phyloP scores from a whole-genome alignment of 2,797 vertebrate species.

The Chanos chanos region DNA sequence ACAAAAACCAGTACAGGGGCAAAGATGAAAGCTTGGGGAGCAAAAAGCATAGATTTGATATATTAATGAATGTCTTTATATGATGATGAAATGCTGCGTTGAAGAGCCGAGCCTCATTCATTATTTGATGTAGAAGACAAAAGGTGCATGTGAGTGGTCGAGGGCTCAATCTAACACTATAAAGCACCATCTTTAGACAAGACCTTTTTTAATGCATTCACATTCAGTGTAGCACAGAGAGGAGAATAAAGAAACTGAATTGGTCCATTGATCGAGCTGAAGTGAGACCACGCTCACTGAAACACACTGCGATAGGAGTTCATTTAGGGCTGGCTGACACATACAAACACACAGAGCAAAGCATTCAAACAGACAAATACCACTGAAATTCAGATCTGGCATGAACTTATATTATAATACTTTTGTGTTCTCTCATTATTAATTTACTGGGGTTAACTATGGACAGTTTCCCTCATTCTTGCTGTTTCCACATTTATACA shows the following conservation, averaged over 20 bases:
- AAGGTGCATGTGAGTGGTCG: conserved; percentile 10
- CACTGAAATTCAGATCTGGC: no score
- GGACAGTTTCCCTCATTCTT: no score
- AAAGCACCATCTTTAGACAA: conserved; percentile 28
- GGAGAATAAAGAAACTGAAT: neutral
- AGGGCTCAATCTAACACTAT: conserved; percentile 8
- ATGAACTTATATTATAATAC: neutral
- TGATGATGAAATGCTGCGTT: conserved; percentile 35
- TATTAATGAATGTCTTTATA: conserved; percentile 40
- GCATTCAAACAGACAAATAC: neutral
- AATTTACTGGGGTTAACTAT: no score
- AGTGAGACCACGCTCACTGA: neutral
- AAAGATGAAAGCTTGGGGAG: conserved; percentile 46
- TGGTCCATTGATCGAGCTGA: neutral
- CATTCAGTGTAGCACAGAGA: neutral
- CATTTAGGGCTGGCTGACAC: no score
- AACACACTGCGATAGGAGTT: no score
- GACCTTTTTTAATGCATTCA: conserved; percentile 14
- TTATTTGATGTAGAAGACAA: conserved; percentile 46
- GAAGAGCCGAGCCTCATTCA: conserved; percentile 37
- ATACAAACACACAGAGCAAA: no score
- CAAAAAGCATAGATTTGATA: conserved; percentile 45
- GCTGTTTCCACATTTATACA: no score
- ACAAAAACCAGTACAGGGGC: conserved; percentile 31
- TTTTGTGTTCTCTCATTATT: no score